These are phyloP conservation scores for Ceratitis capitata DNA, from an alignment of 1,140 invertebrate genomes.

Conservation along the genomic window DNA sequence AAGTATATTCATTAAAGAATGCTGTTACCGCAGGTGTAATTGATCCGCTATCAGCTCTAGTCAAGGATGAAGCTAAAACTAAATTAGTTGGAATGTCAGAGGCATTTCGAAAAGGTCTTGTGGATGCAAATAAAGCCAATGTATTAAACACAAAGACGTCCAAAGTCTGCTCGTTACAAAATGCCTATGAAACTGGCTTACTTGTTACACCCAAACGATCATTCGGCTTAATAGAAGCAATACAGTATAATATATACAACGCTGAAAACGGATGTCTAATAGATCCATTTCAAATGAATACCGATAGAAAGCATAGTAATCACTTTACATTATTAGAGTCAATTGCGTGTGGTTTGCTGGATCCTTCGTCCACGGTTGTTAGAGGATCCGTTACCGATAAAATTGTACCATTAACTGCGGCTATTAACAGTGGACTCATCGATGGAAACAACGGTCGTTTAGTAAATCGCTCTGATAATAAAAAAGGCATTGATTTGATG, in stretches of 20 bases:
- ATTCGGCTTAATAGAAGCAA: constrained; percentile 82
- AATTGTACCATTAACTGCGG: constrained; percentile 80
- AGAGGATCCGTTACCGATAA: constrained; percentile 81
- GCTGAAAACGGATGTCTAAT: constrained; percentile 79
- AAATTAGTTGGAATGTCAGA: constrained; percentile 85
- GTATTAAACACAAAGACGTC: constrained; percentile 84
- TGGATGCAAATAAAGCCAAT: constrained; percentile 87
- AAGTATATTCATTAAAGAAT: constrained; percentile 83
- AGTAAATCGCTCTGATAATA: constrained; percentile 68
- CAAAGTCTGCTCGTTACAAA: constrained; percentile 77
- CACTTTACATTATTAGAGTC: constrained; percentile 80
- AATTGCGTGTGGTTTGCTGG: constrained; percentile 80
- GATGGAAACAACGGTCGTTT: constrained; percentile 79
- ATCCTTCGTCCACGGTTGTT: constrained; percentile 84
- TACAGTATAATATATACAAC: constrained; percentile 86
- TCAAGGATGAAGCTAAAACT: constrained; percentile 86
- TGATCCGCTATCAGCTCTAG: constrained; percentile 85
- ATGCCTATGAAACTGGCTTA: constrained; percentile 80
- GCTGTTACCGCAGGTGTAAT: constrained; percentile 84
- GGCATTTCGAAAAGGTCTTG: constrained; percentile 84
- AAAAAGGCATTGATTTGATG: constrained; percentile 79
- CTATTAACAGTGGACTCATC: constrained; percentile 79
- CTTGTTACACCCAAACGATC: constrained; percentile 79
- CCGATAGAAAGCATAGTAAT: constrained; percentile 72
- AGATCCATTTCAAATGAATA: constrained; percentile 80